phyloP scores from a whole-genome alignment of 2,113 vertebrate genomes.

The Peromyscus leucopus region DNA sequence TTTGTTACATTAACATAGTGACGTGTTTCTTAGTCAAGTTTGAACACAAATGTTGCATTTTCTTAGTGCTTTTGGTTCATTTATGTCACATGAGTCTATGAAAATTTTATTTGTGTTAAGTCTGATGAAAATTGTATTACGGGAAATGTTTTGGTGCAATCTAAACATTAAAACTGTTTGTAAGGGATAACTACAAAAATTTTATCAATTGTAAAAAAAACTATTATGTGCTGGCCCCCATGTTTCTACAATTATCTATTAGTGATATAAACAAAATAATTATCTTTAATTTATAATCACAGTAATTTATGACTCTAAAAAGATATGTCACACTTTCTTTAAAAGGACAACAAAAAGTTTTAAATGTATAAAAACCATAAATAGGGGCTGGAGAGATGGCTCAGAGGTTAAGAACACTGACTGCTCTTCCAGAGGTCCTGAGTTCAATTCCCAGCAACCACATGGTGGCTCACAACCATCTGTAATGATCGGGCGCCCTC shows the following conservation, averaged over 20 bases:
- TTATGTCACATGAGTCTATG: not conserved
- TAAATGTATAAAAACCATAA: not conserved
- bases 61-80: not conserved
- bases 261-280: conserved; percentile 7
- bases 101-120: conserved; percentile 48
- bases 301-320: not conserved
- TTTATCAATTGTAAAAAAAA: too few species aligned
- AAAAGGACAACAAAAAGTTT: not conserved
- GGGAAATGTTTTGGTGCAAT: not conserved
- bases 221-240: not conserved
- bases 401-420: too few species aligned
- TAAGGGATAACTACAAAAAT: not conserved
- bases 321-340: not conserved
- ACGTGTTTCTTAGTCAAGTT: not conserved
- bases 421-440: too few species aligned
- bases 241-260: not conserved
- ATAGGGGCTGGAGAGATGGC: too few species aligned
- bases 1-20: conserved; percentile 51
- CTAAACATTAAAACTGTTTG: not conserved
- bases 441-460: too few species aligned
- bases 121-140: conserved; percentile 41
- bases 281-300: not conserved
- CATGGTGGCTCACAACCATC: too few species aligned
- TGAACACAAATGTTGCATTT: conserved; percentile 31
- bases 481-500: too few species aligned